Percentiles rank a stretch among this genome's conserved stretches.
Conservation (phyloP, 2,888 invertebrate species). For the Platycnemis pennipes region DNA sequence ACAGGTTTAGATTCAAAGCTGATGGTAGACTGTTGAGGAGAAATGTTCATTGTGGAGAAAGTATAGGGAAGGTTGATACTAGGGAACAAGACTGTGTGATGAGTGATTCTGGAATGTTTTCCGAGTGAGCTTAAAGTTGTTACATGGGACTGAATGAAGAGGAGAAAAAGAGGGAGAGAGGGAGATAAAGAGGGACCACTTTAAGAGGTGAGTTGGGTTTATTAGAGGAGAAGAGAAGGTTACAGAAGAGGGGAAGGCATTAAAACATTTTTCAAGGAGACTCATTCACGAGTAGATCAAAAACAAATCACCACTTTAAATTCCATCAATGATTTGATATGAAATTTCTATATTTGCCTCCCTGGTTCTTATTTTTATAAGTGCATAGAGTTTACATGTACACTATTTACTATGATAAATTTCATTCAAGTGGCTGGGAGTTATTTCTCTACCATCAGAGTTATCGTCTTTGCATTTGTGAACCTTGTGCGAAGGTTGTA, state of each 20-base stretch:
- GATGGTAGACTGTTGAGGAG: neutral
- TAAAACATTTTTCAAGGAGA: constrained; percentile 32
- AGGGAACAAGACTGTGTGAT: neutral
- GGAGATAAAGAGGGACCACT: constrained; percentile 35
- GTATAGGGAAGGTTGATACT: neutral
- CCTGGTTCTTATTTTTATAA: neutral
- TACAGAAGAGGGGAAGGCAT: constrained; percentile 45
- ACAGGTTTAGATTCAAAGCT: neutral
- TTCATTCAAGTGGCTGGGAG: neutral
- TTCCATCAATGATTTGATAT: neutral
- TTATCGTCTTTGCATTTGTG: neutral
- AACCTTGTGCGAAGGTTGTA: neutral
- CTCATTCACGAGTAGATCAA: neutral
- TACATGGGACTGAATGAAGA: constrained; percentile 43
- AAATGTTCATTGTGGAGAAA: neutral
- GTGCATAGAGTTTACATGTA: neutral
- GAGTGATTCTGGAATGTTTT: constrained; percentile 2
- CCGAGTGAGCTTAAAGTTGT: neutral
- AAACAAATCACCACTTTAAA: neutral
- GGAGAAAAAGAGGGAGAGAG: constrained; percentile 29
- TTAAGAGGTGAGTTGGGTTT: constrained; percentile 62
- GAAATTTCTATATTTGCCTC: constrained; percentile 28
- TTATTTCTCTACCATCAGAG: neutral
- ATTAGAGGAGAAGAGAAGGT: constrained; percentile 40
- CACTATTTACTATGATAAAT: neutral